Evolutionary conservation across 1,140 invertebrate genomes (phyloP), one percentile per base, ranked within the genome.

Genomic region (Aleiodes sp.): DNA sequence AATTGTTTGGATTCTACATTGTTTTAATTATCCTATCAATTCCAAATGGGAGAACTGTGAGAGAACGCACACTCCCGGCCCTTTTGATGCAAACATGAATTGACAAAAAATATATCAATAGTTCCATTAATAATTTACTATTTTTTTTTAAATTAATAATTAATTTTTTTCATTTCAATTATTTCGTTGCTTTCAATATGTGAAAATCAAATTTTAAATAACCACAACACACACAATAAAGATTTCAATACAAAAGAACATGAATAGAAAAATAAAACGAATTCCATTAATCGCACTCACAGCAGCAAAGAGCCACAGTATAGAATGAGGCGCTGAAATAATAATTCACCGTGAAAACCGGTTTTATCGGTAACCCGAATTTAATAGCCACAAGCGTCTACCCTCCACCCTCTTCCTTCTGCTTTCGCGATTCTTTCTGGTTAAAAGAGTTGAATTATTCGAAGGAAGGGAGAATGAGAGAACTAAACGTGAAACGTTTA

Each of bases 401-500:
- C 19, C 46, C 21, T 52, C 26, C 46, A 24, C 46, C 46, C 46
- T 52, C 46, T 52, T 52, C 65, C 65, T 24, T 52, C 46, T 52
- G 26, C 46, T 52, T 52, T 12, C 35, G 65, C 56, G 37, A 61
- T 61, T 68, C 65, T 68, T 39, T 52, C 46, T 52, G 56, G 24
- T 37, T 37, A 68, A 67, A 67, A 68, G 56, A 57, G 39, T 68
- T 68, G 65, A 68, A 68, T 68, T 68, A 68, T 68, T 68, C 41
- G 57, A 37, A 67, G 59, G 65, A 21, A 68, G 28, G 39, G 37
- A 12, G 37, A 63, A 37, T 19, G 35, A 37, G 28, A 63, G 35
- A 37, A 33, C 35, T 33, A 33, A 35, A 19, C 61, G 61, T 10
- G 31, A 62, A 62, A n/a, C 14, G 43, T 6, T 46, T 16, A 2